Evolutionary conservation across 1,140 invertebrate species (phyloP).

Genomic region (Muscidifurax raptorellus): DNA sequence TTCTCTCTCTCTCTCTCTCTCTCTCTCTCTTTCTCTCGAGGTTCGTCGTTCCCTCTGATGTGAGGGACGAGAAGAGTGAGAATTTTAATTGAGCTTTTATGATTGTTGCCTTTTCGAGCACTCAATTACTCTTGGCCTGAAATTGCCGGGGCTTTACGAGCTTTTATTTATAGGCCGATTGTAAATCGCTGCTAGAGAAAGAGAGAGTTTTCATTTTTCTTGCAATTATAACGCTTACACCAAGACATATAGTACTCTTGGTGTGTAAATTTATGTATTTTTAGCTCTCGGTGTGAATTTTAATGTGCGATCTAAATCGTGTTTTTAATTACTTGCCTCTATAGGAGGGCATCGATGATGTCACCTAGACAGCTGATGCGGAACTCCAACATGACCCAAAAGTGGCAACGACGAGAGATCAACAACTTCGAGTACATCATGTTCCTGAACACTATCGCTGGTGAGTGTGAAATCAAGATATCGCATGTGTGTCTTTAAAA

Average conservation of each 20-base stretch:
- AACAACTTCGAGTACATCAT: constrained; percentile 99
- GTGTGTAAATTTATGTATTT: constrained; percentile 5
- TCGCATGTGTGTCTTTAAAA: background rate
- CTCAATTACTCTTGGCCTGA: constrained; percentile 5
- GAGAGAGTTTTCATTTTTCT: background rate
- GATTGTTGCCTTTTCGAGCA: constrained; percentile 1
- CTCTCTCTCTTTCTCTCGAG: background rate
- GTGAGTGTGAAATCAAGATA: constrained; percentile 77
- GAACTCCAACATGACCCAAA: constrained; percentile 99
- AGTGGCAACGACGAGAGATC: constrained; percentile 98
- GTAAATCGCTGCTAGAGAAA: background rate
- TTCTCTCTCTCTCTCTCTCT: background rate
- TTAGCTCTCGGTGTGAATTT: background rate
- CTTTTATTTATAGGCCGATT: background rate
- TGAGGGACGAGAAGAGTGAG: constrained; percentile 4
- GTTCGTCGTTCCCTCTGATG: background rate
- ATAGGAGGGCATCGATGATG: constrained; percentile 98
- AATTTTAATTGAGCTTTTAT: constrained; percentile 39
- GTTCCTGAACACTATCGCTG: constrained; percentile 99
- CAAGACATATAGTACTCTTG: background rate
- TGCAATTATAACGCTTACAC: background rate
- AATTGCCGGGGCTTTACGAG: background rate
- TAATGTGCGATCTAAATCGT: background rate
- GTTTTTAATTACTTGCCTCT: constrained; percentile 65
- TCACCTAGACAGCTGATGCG: constrained; percentile 98